Conservation (phyloP, 35 echinoderm and acorn worm genomes). For the Stichopus chloronotus region DNA sequence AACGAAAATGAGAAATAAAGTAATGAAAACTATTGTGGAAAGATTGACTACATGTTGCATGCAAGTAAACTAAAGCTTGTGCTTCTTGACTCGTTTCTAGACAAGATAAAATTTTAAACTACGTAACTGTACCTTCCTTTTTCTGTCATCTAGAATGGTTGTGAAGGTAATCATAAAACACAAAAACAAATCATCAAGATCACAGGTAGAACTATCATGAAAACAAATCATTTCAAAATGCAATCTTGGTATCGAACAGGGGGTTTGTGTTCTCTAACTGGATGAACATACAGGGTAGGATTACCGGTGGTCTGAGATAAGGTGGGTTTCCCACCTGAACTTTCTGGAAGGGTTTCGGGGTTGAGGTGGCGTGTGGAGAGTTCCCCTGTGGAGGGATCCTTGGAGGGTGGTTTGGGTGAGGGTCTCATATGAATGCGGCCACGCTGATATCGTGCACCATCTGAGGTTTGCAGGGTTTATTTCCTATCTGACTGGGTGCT, state of each 20-base stretch:
- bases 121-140: background rate
- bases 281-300: background rate
- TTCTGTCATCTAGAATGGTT: background rate
- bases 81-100: background rate
- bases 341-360: background rate
- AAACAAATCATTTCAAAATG: background rate
- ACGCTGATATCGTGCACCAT: conserved; percentile 27
- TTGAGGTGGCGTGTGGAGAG: background rate
- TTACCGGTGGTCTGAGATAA: background rate
- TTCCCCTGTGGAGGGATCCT: background rate
- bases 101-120: background rate
- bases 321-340: background rate
- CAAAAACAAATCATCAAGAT: background rate
- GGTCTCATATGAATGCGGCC: conserved; percentile 22
- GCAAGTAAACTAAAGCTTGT: background rate
- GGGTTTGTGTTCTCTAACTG: background rate
- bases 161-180: background rate
- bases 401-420: conserved; percentile 3
- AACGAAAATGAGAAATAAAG: too few species aligned
- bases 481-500: conserved; percentile 1
- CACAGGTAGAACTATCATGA: background rate
- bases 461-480: conserved; percentile 4
- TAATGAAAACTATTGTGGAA: background rate
- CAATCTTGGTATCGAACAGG: background rate
- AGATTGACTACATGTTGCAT: background rate